These are phyloP conservation scores for Heterodera filipjevi DNA, from an alignment of 2,888 invertebrate genomes.

Conservation along the genomic window DNA sequence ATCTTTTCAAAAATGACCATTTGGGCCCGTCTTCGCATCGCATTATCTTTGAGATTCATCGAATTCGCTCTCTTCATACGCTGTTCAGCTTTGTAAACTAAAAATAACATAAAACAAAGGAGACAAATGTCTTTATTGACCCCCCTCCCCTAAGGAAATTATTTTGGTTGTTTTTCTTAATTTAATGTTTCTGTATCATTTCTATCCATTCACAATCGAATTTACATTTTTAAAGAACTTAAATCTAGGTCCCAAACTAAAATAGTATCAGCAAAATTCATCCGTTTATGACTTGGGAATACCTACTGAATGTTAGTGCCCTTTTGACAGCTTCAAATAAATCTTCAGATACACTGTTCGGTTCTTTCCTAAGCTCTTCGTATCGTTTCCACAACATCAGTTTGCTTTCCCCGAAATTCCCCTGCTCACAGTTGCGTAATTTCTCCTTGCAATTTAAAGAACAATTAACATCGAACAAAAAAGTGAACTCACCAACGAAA, in stretches of 20 bases:
- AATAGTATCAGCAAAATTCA: too few species aligned
- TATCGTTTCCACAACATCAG: conserved; percentile 24
- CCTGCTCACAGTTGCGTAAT: conserved; percentile 16
- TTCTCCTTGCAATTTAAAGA: conserved; percentile 16
- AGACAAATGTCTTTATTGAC: too few species aligned
- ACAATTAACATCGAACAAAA: background rate
- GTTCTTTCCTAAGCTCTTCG: conserved; percentile 26
- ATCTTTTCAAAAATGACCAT: conserved; percentile 33
- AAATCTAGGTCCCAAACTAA: too few species aligned
- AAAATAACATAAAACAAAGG: too few species aligned
- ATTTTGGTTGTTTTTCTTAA: too few species aligned
- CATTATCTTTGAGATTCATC: conserved; percentile 25
- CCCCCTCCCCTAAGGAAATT: too few species aligned
- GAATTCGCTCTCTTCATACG: conserved; percentile 22
- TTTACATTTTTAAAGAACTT: too few species aligned
- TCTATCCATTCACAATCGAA: too few species aligned
- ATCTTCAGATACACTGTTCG: conserved; percentile 18
- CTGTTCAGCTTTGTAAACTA: conserved; percentile 35
- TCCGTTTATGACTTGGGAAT: background rate
- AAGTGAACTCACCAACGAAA: conserved; percentile 1
- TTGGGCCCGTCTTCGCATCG: conserved; percentile 22
- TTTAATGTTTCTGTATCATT: too few species aligned
- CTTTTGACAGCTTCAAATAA: conserved; percentile 10
- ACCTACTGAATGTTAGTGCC: conserved; percentile 27
- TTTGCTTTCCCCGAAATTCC: conserved; percentile 20